Evolutionary conservation across 2,888 invertebrate genomes (phyloP).

Genomic region (Neoscelio sp.): DNA sequence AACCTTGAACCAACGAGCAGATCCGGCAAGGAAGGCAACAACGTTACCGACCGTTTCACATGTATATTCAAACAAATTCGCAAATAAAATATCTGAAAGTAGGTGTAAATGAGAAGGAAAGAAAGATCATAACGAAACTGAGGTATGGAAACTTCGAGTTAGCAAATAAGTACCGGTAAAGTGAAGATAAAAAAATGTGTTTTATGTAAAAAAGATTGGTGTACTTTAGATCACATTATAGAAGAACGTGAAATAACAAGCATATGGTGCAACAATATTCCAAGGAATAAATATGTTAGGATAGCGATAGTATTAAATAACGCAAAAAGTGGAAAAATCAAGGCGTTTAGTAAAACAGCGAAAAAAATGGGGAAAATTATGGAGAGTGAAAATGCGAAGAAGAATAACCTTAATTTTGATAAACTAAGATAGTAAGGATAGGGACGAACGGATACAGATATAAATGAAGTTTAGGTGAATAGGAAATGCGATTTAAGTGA

Average conservation of each 20-base stretch:
- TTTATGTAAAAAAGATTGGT: constrained; percentile 1
- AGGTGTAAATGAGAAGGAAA: neutral
- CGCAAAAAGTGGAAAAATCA: neutral
- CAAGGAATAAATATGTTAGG: neutral
- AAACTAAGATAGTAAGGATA: too few relatives aligned
- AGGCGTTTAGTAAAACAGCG: neutral
- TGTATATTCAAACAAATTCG: too few relatives aligned
- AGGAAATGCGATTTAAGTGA: too few relatives aligned
- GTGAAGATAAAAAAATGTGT: neutral
- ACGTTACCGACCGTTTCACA: too few relatives aligned
- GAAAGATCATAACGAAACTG: neutral
- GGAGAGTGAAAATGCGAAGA: neutral
- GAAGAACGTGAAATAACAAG: neutral
- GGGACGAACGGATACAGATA: too few relatives aligned
- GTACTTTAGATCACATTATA: neutral
- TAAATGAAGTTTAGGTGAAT: too few relatives aligned
- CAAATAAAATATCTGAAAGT: too few relatives aligned
- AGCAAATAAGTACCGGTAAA: constrained; percentile 1
- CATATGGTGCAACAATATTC: neutral
- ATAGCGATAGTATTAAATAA: neutral
- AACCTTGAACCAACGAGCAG: too few relatives aligned
- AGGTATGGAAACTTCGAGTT: neutral
- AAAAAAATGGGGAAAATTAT: neutral
- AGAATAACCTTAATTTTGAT: too few relatives aligned
- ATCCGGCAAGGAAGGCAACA: too few relatives aligned